Evolutionary conservation across 2,888 invertebrate genomes (phyloP), one percentile per base, ranked within the genome.

Genomic region (Rhagium mordax): DNA sequence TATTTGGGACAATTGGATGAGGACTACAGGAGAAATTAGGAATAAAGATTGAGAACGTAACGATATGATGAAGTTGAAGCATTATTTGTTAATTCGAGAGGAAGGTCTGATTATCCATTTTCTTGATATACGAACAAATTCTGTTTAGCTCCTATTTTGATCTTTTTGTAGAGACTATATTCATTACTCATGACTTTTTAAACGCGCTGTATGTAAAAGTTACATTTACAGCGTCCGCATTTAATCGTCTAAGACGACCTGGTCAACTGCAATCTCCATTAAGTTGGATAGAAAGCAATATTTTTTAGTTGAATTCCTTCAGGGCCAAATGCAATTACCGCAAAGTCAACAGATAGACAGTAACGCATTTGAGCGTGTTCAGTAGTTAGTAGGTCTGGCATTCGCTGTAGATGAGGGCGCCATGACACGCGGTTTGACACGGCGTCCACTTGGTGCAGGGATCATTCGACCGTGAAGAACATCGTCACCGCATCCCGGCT

Each of bases 341-440:
- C 73, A 73, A 70, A 73, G 62, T 73, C 73, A 73, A 73, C 70
- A 73, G 69, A 18, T 48, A 65, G 64, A 69, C 71, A 59, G 78
- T 73, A 75, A 78, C 74, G 75, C 75, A 77, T 71, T 72, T 77
- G 72, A 76, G 78, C 77, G 76, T 76, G 75, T 78, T 74, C 69
- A 70, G 71, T 69, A 74, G 70, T 71, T 71, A 74, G 74, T 71
- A 71, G 70, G 66, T 70, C 60, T 57, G 70, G 70, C 73, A 62
- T 72, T 70, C 33, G 71, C 48, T 66, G 71, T 73, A 74, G 80
- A 80, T 83, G 81, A 79, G 81, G 81, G 81, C 78, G 78, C 83
- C 81, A 80, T 83, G 84, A 84, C 84, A 79, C 79, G 84, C 83
- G 81, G 81, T 84, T 83, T 84, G 85, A 84, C 84, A 83, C 83